Evolutionary conservation across 1,140 invertebrate species (phyloP), one percentile per base, ranked within the genome.

Genomic region (Campoletis sonorensis): DNA sequence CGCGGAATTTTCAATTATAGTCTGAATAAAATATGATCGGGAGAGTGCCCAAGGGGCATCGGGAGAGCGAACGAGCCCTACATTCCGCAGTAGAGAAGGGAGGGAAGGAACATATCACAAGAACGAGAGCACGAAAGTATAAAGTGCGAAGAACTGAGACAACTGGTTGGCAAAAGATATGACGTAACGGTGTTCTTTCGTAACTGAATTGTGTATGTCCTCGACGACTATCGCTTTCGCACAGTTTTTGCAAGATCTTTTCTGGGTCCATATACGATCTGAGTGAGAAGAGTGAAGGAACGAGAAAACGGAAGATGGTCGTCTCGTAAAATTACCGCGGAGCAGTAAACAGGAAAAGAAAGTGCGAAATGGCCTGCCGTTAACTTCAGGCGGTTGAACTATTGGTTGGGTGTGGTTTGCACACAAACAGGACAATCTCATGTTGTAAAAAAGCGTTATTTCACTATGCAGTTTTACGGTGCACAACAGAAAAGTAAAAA

Each of bases 1-100:
- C 81, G 81, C 82, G 82, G 88, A 90, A 90, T 89, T 89, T 88
- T 89, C 87, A 88, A 89, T 89, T 90, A 89, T 89, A 70, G 82
- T 54, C 33, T 90, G 87, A 89, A 90, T 90, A 90, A 90, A 87
- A 88, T 86, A 90, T 86, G 76, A 83, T 37, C 54, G 58, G 37
- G 73, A 58, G 64, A 40, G 49, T 70, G 71, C 33, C 58, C 79
- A 72, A 72, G 76, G 76, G 76, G 76, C 76, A 27, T 27, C 21
- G 13, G 58, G 40, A 49, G 37, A n/a, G 76, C 23, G 37, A 61
- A 64, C 33, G n/a, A 61, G n/a, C 26, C 7, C 13, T 5, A 5
- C n/a, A 7, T n/a, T n/a, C 3, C 11, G 30, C 7, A 1, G 27
- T 27, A 4, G n/a, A 40, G 51, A 54, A 30, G 75, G 67, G 23